A percentile compares a stretch with the other conserved stretches of the same genome.
Conservation (phyloP, 2,113 vertebrate species). For the Ochotona curzoniae region DNA sequence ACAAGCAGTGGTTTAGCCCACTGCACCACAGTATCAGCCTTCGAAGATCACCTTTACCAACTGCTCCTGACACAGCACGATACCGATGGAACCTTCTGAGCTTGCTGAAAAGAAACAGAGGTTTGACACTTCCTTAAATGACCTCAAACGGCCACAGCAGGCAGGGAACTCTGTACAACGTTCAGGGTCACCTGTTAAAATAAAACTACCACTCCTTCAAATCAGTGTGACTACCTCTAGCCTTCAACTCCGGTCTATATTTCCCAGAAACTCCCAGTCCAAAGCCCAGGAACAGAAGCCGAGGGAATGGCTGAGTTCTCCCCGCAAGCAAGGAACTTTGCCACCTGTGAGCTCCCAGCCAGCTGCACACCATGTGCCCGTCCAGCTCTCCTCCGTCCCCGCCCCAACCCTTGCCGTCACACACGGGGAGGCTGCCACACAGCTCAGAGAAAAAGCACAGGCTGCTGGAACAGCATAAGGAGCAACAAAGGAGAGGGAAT, state of each 20-base stretch:
- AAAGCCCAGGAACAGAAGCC: background rate
- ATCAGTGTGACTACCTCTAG: background rate
- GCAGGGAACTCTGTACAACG: background rate
- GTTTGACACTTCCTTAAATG: background rate
- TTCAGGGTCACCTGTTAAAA: background rate
- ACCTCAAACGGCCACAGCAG: background rate
- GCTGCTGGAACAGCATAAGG: background rate
- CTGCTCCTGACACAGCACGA: background rate
- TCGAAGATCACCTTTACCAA: background rate
- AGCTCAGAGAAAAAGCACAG: background rate
- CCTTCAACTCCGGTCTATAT: background rate
- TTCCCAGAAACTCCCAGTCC: background rate
- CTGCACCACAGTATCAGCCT: too few relatives aligned
- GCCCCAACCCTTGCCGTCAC: background rate
- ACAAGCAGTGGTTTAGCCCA: too few relatives aligned
- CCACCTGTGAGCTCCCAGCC: background rate
- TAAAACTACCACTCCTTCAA: background rate
- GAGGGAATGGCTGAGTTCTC: background rate
- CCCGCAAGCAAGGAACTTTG: background rate
- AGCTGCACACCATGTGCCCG: fast-evolving
- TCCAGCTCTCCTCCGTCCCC: background rate
- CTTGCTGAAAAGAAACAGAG: background rate
- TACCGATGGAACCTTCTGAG: background rate
- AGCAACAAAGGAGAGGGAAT: background rate
- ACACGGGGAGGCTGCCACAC: background rate